Conservation (phyloP, 1,140 invertebrate species). For the Drosophila suzukii region DNA sequence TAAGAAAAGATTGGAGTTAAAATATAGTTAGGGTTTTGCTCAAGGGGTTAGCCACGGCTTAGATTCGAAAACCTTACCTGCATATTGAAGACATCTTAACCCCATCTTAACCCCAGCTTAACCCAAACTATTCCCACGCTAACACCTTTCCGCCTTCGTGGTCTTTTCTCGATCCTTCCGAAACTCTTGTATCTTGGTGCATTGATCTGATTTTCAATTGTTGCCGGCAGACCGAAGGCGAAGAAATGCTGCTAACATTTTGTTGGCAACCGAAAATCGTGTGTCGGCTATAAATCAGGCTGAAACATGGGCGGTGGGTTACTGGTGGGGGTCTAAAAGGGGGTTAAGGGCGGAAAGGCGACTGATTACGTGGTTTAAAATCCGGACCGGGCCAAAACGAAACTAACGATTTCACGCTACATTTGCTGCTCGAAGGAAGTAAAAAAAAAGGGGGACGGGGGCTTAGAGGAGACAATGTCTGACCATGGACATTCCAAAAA, state of each 20-base stretch:
- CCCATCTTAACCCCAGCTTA: background rate
- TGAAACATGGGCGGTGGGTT: background rate
- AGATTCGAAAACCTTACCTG: no score
- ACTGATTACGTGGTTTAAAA: slow-evolving; percentile 50
- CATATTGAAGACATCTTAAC: background rate
- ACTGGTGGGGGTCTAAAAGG: background rate
- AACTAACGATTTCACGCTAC: slow-evolving; percentile 81
- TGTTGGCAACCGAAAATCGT: slow-evolving; percentile 46
- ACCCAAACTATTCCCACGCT: no score
- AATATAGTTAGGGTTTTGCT: no score
- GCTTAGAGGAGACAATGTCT: slow-evolving; percentile 29
- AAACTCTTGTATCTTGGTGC: slow-evolving; percentile 19
- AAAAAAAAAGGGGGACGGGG: no score
- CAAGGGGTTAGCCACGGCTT: no score
- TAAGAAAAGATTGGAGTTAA: no score
- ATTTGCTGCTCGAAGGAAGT: slow-evolving; percentile 73
- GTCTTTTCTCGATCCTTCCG: background rate
- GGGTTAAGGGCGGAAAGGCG: slow-evolving; percentile 1
- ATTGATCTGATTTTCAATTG: slow-evolving; percentile 42
- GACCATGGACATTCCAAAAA: slow-evolving; percentile 26
- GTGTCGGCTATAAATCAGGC: slow-evolving; percentile 63
- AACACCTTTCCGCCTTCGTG: background rate
- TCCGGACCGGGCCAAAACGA: slow-evolving; percentile 55
- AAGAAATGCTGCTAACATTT: slow-evolving; percentile 17
- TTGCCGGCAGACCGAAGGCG: slow-evolving; percentile 20